Conservation (phyloP, 2,888 invertebrate genomes). For the Brachyptera risi region DNA sequence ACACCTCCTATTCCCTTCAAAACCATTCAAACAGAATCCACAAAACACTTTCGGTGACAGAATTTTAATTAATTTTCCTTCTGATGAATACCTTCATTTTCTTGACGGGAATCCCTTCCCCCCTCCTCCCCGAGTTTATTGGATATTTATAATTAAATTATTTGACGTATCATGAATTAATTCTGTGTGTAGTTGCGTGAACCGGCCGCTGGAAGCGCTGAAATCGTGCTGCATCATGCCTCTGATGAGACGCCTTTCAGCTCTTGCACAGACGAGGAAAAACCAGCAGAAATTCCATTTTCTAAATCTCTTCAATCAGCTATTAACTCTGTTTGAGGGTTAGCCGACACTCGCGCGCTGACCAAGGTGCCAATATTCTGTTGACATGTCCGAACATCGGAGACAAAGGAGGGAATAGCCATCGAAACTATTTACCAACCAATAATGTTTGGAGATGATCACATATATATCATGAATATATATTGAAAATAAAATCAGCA, state of each 20-base stretch:
- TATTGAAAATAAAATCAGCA: too few relatives aligned
- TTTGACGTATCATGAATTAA: constrained; percentile 18
- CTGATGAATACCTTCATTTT: background rate
- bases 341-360: too few relatives aligned
- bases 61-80: constrained; percentile 17
- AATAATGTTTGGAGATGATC: too few relatives aligned
- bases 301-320: constrained; percentile 27
- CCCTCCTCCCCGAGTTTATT: too few relatives aligned
- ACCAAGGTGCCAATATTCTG: too few relatives aligned
- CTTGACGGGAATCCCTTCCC: constrained; percentile 8
- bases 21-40: too few relatives aligned
- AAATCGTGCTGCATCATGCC: constrained; percentile 22
- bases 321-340: constrained; percentile 25
- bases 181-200: constrained; percentile 13
- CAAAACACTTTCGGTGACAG: constrained; percentile 13
- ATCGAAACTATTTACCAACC: too few relatives aligned
- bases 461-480: too few relatives aligned
- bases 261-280: too few relatives aligned
- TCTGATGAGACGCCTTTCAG: constrained; percentile 24
- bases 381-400: too few relatives aligned
- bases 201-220: background rate
- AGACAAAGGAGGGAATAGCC: too few relatives aligned
- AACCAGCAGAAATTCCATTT: constrained; percentile 23
- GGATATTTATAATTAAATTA: constrained; percentile 16
- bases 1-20: too few relatives aligned